Evolutionary conservation across 1,140 invertebrate genomes (phyloP), one percentile per base, ranked within the genome.

Genomic region (Aphis gossypii): DNA sequence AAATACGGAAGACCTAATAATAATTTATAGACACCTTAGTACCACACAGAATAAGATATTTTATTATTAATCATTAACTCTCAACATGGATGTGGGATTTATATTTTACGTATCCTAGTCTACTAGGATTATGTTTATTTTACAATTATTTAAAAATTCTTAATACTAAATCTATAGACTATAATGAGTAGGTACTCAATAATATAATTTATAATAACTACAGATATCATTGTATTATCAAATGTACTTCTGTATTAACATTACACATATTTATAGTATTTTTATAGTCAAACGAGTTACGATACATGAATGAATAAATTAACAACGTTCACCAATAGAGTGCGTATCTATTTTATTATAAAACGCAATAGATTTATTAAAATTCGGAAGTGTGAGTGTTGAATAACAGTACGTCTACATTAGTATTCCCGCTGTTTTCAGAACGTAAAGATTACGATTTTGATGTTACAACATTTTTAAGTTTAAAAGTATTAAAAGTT

Each of bases 381-480:
- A 89, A 41, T 86, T 30, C 23, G 11, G 44, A 38, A 54, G 35
- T n/a, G 25, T 25, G 89, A 68, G 38, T n/a, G 89, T 90, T 38
- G 56, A 90, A 60, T 90, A 46, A 44, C 89, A 20, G 25, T 44
- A 56, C 8, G 30, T 68, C 9, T 20, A 41, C 38, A 60, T 90
- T 68, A 90, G 89, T 90, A 44, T 60, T 90, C 89, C 54, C 56
- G 56, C 54, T 90, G 89, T 90, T 90, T 90, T 90, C 89, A 41
- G 44, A 46, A 90, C 54, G 56, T 68, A 44, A 90, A 90, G 89
- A 38, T 90, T 90, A 68, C 38, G 56, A 90, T 68, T 68, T n/a
- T 88, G 11, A 54, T 88, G 23, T 51, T 51, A 35, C 18, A 38
- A 88, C 7, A 35, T 84, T 41, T 44, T 41, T 11, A 41, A 25